These are phyloP conservation scores for Macaca nemestrina DNA, from an alignment of 2,113 vertebrate genomes.

Conservation along the genomic window DNA sequence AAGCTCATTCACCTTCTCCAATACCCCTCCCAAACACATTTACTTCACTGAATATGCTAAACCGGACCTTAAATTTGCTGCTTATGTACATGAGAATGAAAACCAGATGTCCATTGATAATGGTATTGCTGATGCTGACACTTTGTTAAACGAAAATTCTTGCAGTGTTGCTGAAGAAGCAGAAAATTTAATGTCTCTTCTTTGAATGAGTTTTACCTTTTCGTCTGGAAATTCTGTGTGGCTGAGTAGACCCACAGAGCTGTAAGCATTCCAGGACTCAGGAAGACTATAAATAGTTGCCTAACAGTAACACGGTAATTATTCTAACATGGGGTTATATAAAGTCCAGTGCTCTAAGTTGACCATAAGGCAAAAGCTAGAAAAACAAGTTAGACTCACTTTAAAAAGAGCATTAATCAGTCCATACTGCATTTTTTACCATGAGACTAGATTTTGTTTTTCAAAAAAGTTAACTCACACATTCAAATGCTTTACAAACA, in stretches of 20 bases:
- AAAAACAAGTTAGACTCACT: conserved; percentile 17
- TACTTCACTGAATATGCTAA: conserved; percentile 36
- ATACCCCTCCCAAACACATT: background rate
- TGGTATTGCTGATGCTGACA: background rate
- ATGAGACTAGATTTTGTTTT: conserved; percentile 61
- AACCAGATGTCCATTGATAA: conserved; percentile 59
- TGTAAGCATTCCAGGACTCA: background rate
- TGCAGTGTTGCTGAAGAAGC: conserved; percentile 76
- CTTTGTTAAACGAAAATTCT: conserved; percentile 56
- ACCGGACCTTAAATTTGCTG: conserved; percentile 21
- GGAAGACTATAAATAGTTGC: conserved; percentile 60
- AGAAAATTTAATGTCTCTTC: conserved; percentile 62
- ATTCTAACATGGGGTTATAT: background rate
- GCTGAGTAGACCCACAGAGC: conserved; percentile 60
- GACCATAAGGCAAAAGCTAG: conserved; percentile 56
- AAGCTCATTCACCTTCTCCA: background rate
- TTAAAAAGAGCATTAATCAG: conserved; percentile 52
- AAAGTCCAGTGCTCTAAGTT: conserved; percentile 51
- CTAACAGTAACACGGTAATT: conserved; percentile 22
- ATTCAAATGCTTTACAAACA: conserved; percentile 58
- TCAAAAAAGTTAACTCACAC: background rate
- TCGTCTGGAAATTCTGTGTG: conserved; percentile 36
- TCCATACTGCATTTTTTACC: conserved; percentile 65
- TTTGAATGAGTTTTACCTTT: conserved; percentile 77
- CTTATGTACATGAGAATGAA: conserved; percentile 6